phyloP scores from a whole-genome alignment of 2,797 vertebrate genomes.

The Otolemur crassicaudatus region DNA sequence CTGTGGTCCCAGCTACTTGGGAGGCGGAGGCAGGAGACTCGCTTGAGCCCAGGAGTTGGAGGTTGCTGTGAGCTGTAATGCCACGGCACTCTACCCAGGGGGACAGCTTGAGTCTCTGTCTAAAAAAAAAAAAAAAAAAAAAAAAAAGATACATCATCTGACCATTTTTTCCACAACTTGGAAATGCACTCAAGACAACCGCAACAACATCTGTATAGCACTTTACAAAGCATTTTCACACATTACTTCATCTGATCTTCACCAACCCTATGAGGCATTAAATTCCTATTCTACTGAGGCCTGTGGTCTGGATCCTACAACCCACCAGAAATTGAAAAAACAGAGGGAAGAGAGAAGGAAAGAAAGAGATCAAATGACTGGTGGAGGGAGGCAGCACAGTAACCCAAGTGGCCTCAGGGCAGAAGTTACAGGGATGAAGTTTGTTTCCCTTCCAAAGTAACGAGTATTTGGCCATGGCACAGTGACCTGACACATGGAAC shows the following conservation, averaged over 20 bases:
- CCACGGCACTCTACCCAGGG: too few relatives aligned
- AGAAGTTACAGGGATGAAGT: constrained; percentile 46
- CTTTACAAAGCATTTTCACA: constrained; percentile 11
- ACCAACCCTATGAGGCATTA: background rate
- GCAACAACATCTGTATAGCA: background rate
- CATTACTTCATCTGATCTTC: constrained; percentile 28
- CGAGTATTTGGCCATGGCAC: constrained; percentile 29
- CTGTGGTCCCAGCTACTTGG: too few relatives aligned
- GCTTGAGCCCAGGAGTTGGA: too few relatives aligned
- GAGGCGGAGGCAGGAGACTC: too few relatives aligned
- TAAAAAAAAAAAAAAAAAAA: too few relatives aligned
- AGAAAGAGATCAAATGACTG: constrained; percentile 37
- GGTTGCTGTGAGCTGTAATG: too few relatives aligned
- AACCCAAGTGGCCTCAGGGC: constrained; percentile 33
- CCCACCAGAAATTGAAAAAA: constrained; percentile 55
- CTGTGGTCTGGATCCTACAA: background rate
- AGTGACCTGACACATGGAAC: background rate
- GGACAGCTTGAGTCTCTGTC: too few relatives aligned
- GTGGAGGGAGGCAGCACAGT: constrained; percentile 28
- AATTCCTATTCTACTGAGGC: background rate
- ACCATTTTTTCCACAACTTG: background rate
- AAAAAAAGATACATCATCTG: too few relatives aligned
- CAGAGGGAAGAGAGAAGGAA: background rate
- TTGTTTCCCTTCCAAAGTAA: constrained; percentile 60
- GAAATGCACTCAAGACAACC: constrained; percentile 10